Conservation (phyloP, 2,888 invertebrate species). For the Cephus spinipes region DNA sequence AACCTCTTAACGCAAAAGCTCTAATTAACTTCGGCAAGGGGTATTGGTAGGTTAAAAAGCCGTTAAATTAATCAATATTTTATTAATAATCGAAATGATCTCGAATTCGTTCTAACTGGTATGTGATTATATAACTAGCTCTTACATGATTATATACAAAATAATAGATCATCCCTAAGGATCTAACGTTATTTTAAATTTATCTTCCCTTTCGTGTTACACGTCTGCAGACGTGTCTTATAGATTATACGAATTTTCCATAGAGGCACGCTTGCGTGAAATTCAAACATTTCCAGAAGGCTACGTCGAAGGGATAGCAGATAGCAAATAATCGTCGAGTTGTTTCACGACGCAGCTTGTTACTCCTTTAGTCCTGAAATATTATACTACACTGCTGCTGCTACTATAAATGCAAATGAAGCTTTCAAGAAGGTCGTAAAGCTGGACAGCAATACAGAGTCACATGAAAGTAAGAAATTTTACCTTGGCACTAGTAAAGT, state of each 20-base stretch:
- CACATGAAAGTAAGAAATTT: neutral
- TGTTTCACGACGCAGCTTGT: constrained; percentile 3
- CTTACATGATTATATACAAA: neutral
- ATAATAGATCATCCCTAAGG: neutral
- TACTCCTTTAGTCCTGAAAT: neutral
- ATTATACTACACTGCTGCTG: neutral
- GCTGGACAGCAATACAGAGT: neutral
- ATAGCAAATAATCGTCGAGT: neutral
- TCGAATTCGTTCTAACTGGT: neutral
- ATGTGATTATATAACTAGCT: neutral
- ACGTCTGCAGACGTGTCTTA: neutral
- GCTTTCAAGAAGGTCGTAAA: neutral
- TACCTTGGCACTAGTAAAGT: neutral
- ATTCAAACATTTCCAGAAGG: neutral
- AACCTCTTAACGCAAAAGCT: too few species aligned
- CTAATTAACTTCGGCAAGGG: too few species aligned
- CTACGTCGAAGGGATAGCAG: neutral
- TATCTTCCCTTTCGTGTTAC: neutral
- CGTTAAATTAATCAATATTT: neutral
- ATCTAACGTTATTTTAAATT: neutral
- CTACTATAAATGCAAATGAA: constrained; percentile 13
- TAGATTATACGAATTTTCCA: neutral
- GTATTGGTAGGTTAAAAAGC: too few species aligned
- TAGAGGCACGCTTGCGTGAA: neutral
- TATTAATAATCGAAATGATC: neutral